Evolutionary conservation across 2,888 invertebrate species (phyloP).

Genomic region (Phrixothrix hirtus): DNA sequence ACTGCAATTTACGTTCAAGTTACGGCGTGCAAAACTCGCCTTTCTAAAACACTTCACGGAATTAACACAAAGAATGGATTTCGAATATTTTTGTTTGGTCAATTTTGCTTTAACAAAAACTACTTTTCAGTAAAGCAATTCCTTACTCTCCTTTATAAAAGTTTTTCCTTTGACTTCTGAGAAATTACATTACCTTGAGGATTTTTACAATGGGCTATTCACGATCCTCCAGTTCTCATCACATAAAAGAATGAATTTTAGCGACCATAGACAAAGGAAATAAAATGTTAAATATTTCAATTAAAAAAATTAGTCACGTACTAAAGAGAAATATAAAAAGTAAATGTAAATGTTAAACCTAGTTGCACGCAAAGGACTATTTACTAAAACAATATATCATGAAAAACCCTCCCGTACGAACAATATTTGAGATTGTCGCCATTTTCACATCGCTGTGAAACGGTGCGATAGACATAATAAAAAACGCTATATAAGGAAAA

Average conservation of each 20-base stretch:
- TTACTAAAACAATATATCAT: slow-evolving; percentile 38
- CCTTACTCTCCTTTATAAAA: neutral
- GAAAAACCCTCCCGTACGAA: slow-evolving; percentile 47
- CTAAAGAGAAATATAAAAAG: slow-evolving; percentile 5
- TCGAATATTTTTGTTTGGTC: neutral
- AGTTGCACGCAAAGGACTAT: slow-evolving; percentile 25
- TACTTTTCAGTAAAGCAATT: neutral
- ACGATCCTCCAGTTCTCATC: too few species aligned
- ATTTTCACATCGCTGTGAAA: slow-evolving; percentile 48
- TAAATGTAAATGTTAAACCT: slow-evolving; percentile 6
- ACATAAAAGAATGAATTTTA: too few species aligned
- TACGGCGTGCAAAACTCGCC: slow-evolving; percentile 10
- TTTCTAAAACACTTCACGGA: slow-evolving; percentile 19
- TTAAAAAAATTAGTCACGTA: too few species aligned
- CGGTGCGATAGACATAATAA: slow-evolving; percentile 56
- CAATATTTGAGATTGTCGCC: slow-evolving; percentile 56
- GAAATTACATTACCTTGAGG: neutral
- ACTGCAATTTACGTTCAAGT: slow-evolving; percentile 26
- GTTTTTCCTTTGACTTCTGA: neutral
- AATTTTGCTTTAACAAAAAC: slow-evolving; percentile 4
- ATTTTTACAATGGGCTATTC: neutral
- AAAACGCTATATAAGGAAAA: slow-evolving; percentile 58
- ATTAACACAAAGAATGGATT: slow-evolving; percentile 7
- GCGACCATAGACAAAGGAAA: too few species aligned
- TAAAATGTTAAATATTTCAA: too few species aligned